Evolutionary conservation across 2,797 vertebrate species (phyloP).

Genomic region (Morelia viridis): DNA sequence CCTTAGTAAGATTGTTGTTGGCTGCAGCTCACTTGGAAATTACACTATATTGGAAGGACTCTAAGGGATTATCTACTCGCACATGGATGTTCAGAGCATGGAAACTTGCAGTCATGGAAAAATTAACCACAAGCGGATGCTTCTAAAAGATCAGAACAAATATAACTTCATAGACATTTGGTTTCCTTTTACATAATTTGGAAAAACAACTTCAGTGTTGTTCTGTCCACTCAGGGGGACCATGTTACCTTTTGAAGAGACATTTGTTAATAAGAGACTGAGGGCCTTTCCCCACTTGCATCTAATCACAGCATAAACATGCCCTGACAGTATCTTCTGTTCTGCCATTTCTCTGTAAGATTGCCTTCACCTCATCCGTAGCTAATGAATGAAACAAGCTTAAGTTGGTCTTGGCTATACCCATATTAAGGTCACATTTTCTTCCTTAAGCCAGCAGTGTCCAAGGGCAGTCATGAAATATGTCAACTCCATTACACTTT

Average conservation of each 20-base stretch:
- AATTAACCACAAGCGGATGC: neutral
- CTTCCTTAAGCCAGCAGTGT: neutral
- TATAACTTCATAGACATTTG: slow-evolving; percentile 3
- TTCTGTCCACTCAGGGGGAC: neutral
- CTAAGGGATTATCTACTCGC: neutral
- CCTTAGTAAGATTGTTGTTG: neutral
- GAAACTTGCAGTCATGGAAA: neutral
- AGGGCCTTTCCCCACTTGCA: neutral
- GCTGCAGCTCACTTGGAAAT: neutral
- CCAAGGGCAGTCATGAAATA: neutral
- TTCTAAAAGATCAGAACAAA: neutral
- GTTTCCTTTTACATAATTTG: neutral
- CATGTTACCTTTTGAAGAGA: neutral
- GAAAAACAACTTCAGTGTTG: neutral
- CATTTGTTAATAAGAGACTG: neutral
- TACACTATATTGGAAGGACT: neutral
- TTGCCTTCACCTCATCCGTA: neutral
- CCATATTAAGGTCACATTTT: neutral
- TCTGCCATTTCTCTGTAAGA: neutral
- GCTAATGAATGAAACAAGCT: neutral
- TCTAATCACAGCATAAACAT: neutral
- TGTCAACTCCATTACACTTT: neutral
- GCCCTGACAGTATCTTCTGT: neutral
- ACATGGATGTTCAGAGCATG: neutral
- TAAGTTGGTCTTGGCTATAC: neutral